phyloP scores from a whole-genome alignment of 2,113 vertebrate species.

The Ursus arctos region DNA sequence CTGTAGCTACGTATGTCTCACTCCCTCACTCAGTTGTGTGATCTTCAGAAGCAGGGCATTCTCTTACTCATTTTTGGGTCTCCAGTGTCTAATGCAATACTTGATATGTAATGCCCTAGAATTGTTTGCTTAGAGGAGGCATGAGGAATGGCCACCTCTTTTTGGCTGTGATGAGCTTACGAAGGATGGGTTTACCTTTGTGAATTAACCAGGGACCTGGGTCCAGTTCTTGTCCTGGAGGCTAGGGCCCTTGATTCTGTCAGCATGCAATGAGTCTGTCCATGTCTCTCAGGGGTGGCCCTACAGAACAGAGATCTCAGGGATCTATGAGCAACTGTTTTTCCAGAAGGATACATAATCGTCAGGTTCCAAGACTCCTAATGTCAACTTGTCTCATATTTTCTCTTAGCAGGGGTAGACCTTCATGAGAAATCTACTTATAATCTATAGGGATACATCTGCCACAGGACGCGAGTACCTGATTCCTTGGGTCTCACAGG shows the following conservation, averaged over 20 bases:
- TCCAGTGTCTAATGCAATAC: not conserved
- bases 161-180: not conserved
- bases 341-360: not conserved
- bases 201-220: not conserved
- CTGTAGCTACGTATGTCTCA: not conserved
- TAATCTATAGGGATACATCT: not conserved
- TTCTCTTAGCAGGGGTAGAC: slow-evolving; percentile 2
- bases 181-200: not conserved
- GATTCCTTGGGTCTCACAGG: not conserved
- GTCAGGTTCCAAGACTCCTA: not conserved
- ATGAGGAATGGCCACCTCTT: not conserved
- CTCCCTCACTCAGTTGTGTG: slow-evolving; percentile 41
- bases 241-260: not conserved
- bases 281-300: not conserved
- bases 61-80: slow-evolving; percentile 11
- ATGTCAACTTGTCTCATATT: not conserved
- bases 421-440: not conserved
- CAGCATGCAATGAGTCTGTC: not conserved
- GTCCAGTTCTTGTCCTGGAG: not conserved
- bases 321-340: not conserved
- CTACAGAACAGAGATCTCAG: not conserved
- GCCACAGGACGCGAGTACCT: not conserved
- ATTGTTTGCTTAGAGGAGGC: not conserved
- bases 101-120: not conserved
- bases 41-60: not conserved